Evolutionary conservation across 2,113 vertebrate species (phyloP).

Genomic region (Murina feae): DNA sequence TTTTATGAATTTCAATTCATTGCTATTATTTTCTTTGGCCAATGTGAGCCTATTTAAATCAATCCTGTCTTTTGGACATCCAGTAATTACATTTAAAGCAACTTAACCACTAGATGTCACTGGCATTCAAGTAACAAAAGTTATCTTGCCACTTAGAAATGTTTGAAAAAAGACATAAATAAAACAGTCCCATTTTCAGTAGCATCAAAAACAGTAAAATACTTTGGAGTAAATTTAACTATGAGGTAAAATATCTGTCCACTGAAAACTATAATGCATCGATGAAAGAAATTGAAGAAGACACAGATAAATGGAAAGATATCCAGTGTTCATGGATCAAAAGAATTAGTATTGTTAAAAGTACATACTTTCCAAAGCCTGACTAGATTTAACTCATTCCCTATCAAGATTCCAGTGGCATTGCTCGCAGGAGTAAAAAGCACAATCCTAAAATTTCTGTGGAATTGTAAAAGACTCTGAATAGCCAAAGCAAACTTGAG

Average conservation of each 20-base stretch:
- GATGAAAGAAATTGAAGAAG: neutral
- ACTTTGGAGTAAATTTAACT: neutral
- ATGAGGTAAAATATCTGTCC: neutral
- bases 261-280: neutral
- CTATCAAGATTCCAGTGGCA: neutral
- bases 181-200: neutral
- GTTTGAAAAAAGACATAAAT: neutral
- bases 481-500: neutral
- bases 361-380: neutral
- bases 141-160: neutral
- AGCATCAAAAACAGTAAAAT: neutral
- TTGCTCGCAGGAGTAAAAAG: neutral
- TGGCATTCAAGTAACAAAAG: constrained; percentile 38
- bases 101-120: constrained; percentile 75
- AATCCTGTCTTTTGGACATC: neutral
- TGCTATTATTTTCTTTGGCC: neutral
- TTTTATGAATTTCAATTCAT: neutral
- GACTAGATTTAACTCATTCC: neutral
- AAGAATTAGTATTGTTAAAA: neutral
- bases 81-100: neutral
- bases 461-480: neutral
- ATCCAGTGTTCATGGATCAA: neutral
- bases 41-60: neutral
- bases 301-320: neutral
- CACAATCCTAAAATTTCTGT: neutral